Percentiles rank a stretch among this genome's conserved stretches.
phyloP scores from a whole-genome alignment of 2,888 invertebrate genomes.

The Bombylius major region DNA sequence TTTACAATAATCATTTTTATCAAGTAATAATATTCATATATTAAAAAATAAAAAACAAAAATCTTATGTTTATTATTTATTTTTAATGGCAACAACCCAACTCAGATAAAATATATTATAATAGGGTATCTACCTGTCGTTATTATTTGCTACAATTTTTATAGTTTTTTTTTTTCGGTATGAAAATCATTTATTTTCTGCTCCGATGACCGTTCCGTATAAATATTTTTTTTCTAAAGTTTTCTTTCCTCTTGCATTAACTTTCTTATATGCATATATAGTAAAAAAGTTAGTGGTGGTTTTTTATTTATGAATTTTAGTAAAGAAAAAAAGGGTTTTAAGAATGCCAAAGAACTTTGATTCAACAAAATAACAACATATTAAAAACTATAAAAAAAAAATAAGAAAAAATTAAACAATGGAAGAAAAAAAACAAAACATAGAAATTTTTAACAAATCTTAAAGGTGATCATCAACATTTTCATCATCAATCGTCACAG shows the following conservation, averaged over 20 bases:
- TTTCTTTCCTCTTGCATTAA: background rate
- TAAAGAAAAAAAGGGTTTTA: background rate
- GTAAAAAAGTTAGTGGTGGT: too few relatives aligned
- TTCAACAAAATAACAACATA: background rate
- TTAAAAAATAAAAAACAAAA: too few relatives aligned
- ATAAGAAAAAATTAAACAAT: background rate
- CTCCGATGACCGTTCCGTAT: conserved; percentile 8
- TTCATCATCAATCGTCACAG: background rate
- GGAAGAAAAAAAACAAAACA: background rate
- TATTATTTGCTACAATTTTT: background rate
- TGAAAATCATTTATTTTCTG: conserved; percentile 8
- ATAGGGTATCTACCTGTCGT: too few relatives aligned
- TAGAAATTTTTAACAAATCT: background rate
- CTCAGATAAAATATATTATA: too few relatives aligned
- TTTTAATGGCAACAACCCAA: too few relatives aligned
- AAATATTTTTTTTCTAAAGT: background rate
- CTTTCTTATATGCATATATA: too few relatives aligned
- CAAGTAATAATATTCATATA: background rate
- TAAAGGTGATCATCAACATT: conserved; percentile 2
- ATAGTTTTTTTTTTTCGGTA: background rate
- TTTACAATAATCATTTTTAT: background rate
- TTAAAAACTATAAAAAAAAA: too few relatives aligned
- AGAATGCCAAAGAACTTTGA: conserved; percentile 3
- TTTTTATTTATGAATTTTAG: too few relatives aligned
- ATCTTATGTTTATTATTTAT: too few relatives aligned